phyloP scores from a whole-genome alignment of 2,888 invertebrate species.

The Blomia tropicalis region DNA sequence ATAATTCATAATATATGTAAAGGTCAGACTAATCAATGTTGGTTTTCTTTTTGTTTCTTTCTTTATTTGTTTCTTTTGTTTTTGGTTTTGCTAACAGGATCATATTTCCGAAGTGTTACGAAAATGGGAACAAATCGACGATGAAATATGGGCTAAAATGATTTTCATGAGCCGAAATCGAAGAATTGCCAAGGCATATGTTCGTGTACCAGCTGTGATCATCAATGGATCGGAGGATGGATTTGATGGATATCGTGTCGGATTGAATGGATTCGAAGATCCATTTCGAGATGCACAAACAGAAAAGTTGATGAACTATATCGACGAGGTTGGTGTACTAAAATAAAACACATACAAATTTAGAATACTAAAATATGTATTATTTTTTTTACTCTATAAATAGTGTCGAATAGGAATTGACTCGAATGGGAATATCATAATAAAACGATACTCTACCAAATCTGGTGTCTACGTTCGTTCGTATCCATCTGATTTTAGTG shows the following conservation, averaged over 20 bases:
- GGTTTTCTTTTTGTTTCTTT: no score
- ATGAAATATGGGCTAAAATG: constrained; percentile 83
- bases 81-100: constrained; percentile 47
- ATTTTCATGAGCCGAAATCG: constrained; percentile 89
- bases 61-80: background rate
- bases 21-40: no score
- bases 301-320: constrained; percentile 77
- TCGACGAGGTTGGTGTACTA: constrained; percentile 52
- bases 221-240: constrained; percentile 89
- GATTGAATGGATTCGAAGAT: constrained; percentile 64
- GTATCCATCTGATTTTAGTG: background rate
- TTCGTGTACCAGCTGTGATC: constrained; percentile 80
- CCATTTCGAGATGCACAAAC: constrained; percentile 84
- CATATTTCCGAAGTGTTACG: constrained; percentile 90
- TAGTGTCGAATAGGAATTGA: constrained; percentile 82
- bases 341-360: background rate
- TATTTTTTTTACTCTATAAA: background rate
- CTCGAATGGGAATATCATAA: constrained; percentile 79
- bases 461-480: background rate
- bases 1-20: no score
- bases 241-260: constrained; percentile 71
- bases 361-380: background rate
- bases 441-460: constrained; percentile 61
- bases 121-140: constrained; percentile 87
- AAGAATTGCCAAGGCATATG: constrained; percentile 91